A percentile compares a stretch with the other conserved stretches of the same genome.
Conservation (phyloP, 2,113 vertebrate genomes). For the Bufo bufo region DNA sequence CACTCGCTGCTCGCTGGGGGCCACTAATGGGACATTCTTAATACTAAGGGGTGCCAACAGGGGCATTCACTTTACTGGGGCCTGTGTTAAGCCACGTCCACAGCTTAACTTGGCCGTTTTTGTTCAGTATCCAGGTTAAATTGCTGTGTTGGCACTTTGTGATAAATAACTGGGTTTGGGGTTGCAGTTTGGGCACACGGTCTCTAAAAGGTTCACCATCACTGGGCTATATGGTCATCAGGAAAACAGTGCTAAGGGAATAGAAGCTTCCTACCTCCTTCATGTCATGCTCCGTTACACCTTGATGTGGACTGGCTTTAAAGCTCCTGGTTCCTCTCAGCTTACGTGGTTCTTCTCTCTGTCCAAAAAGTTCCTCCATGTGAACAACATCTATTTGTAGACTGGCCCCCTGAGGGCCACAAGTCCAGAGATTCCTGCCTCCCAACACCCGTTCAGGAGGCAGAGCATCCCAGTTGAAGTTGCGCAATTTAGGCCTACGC, state of each 20-base stretch:
- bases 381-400: conserved; percentile 75
- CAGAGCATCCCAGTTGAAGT: conserved; percentile 82
- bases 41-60: too few relatives aligned
- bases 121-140: too few relatives aligned
- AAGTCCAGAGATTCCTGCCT: conserved; percentile 79
- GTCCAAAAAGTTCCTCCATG: conserved; percentile 82
- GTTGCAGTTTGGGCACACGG: too few relatives aligned
- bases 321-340: conserved; percentile 13
- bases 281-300: background rate
- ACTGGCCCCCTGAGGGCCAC: conserved; percentile 63
- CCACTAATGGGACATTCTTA: too few relatives aligned
- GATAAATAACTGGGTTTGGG: too few relatives aligned
- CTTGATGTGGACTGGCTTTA: background rate
- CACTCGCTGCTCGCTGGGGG: too few relatives aligned
- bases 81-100: too few relatives aligned
- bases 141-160: too few relatives aligned
- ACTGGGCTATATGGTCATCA: background rate
- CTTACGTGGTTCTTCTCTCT: conserved; percentile 63
- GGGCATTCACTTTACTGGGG: too few relatives aligned
- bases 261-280: background rate
- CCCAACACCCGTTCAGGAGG: conserved; percentile 74
- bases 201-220: too few relatives aligned
- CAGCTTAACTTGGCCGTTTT: too few relatives aligned
- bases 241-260: background rate
- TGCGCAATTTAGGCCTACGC: conserved; percentile 72